Evolutionary conservation across 1,140 invertebrate genomes (phyloP), one percentile per base, ranked within the genome.

Genomic region (Dreissena rostriformis): DNA sequence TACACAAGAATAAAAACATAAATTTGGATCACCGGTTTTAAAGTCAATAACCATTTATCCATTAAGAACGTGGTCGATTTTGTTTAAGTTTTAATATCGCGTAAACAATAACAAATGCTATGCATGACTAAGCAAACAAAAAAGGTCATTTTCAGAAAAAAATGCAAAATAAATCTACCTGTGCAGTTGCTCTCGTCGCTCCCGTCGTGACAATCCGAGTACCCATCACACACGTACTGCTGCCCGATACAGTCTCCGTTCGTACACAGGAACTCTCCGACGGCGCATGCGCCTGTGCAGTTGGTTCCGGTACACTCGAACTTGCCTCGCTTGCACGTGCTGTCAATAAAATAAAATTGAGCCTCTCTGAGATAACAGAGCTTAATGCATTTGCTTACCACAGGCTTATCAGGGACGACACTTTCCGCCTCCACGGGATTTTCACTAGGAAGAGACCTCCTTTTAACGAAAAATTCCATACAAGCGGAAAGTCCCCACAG

Each of bases 141-240:
- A 7, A 24, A 77, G 1, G 0, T 63, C 39, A 68, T 66, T 61
- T 77, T 75, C 15, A 15, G 17, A 49, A 65, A 28, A 14, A 77
- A n/a, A n/a, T n/a, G n/a, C n/a, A n/a, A n/a, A n/a, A n/a, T n/a
- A 39, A 2, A 5, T 39, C 73, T 86, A 82, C 84, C 53, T 82
- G 81, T 67, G 79, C 89, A 90, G 63, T 87, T 74, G 4, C 55
- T 1, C 63, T 91, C 90, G 73, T 91, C 90, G 26, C 86, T 86
- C 15, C 86, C 87, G 24, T 90, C 87, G 14, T 67, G 26, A 52
- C 90, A 91, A 65, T 91, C 88, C 0, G 70, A 24, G 29, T 66
- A 65, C 0, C 82, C 82, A 67, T 91, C 88, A 72, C 89, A 91
- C 8, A 86, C 57, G 26, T 82, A 86, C 15, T 78, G 51, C 1